Evolutionary conservation across 2,113 vertebrate species (phyloP), one percentile per base, ranked within the genome.

Genomic region (Bos javanicus): DNA sequence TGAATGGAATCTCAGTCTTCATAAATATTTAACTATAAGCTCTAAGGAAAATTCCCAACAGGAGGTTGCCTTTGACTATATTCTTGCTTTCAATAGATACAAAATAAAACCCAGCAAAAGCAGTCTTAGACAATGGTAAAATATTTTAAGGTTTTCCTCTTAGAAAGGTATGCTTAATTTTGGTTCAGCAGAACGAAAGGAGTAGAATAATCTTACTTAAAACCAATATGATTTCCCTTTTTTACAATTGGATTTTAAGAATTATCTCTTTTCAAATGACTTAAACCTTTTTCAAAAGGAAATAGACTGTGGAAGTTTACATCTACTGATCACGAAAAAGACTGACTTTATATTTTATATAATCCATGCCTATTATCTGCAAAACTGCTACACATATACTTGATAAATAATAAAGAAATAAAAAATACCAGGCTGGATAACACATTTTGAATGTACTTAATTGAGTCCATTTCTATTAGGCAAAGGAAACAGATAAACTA

Each of bases 201-300:
- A 87, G 26, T 8, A 74, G 36, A 90, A 96, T 62, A 26, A 91
- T 62, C 23, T 89, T 78, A 50, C 46, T 94, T 46, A 78, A 5
- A 23, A n/a, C 36, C 54, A 16, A 64, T 57, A 80, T 2, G 9
- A 46, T 83, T 87, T 93, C 92, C 30, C 43, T 80, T 94, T 62
- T 64, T 7, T 87, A 64, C 50, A 76, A 74, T 23, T 19, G 3
- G 4, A 93, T 39, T 92, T 71, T 13, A 81, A 95, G 52, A 81
- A 12, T 52, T 48, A 94, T 48, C 39, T 93, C 82, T 59, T 93
- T 96, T 89, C 78, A 96, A 96, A 88, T 71, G 28, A 92, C 50
- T 90, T 83, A 33, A 56, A 81, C 23, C 25, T 60, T 96, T 96
- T 81, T 71, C 60, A 78, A 78, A 92, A 67, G 39, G 92, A 78